phyloP scores from a whole-genome alignment of 2,888 invertebrate genomes.

The Sylvicola cinctus region DNA sequence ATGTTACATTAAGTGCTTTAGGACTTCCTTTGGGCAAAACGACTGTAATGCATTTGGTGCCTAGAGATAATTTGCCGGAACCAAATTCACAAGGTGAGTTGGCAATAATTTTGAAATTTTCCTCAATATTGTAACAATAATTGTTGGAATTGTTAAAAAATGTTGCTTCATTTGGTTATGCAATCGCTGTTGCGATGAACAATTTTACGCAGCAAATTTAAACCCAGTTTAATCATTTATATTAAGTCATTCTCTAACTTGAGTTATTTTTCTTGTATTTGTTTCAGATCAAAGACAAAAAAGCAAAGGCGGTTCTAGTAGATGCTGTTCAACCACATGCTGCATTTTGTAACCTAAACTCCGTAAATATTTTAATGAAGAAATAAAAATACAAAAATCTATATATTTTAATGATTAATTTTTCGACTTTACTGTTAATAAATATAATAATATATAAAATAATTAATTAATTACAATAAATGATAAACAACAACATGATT shows the following conservation, averaged over 20 bases:
- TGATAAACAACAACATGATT: too few relatives aligned
- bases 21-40: slow-evolving; percentile 94
- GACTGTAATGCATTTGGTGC: slow-evolving; percentile 99
- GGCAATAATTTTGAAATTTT: slow-evolving; percentile 2
- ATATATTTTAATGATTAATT: too few relatives aligned
- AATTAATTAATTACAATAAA: too few relatives aligned
- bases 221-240: too few relatives aligned
- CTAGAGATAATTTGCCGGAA: slow-evolving; percentile 96
- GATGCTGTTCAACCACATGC: slow-evolving; percentile 85
- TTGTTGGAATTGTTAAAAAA: slow-evolving; percentile 14
- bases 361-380: too few relatives aligned
- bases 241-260: too few relatives aligned
- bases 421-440: too few relatives aligned
- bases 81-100: slow-evolving; percentile 84
- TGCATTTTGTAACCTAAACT: slow-evolving; percentile 62
- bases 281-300: slow-evolving; percentile 88
- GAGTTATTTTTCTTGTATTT: too few relatives aligned
- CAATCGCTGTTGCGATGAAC: not conserved
- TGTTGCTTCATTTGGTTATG: not conserved
- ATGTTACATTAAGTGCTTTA: slow-evolving; percentile 93
- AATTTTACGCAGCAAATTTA: too few relatives aligned
- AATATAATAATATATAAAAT: too few relatives aligned
- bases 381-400: too few relatives aligned
- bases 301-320: slow-evolving; percentile 86
- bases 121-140: slow-evolving; percentile 6